Evolutionary conservation across 2,113 vertebrate genomes (phyloP).

Genomic region (Gymnorhina tibicen): DNA sequence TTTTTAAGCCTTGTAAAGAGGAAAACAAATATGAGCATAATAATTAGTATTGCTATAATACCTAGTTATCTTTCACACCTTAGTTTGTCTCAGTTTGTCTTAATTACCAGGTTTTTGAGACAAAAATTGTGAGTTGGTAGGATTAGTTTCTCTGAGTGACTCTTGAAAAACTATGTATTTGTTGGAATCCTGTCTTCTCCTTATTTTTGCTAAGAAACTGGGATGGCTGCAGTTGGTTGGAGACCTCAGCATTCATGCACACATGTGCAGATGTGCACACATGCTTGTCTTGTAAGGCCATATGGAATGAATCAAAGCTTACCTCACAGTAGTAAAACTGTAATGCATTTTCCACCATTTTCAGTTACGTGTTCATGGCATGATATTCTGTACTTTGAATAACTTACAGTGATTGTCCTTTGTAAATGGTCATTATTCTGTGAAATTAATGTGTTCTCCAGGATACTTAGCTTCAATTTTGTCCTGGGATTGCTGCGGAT

Average conservation of each 20-base stretch:
- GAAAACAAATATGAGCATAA: background rate
- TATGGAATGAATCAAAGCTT: constrained; percentile 40
- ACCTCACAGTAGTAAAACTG: constrained; percentile 24
- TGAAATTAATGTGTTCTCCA: background rate
- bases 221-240: background rate
- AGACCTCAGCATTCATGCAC: background rate
- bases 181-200: background rate
- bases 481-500: background rate
- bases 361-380: background rate
- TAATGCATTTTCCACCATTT: constrained; percentile 47
- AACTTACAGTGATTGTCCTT: background rate
- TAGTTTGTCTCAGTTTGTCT: background rate
- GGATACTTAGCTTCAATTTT: background rate
- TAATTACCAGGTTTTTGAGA: background rate
- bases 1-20: background rate
- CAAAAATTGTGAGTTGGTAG: background rate
- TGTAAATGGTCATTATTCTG: background rate
- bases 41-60: background rate
- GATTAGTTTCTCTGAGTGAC: background rate
- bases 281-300: background rate
- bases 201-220: background rate
- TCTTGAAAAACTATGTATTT: background rate
- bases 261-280: background rate
- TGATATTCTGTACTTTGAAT: background rate
- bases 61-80: background rate